These are phyloP conservation scores for Lucinisca nassula DNA, from an alignment of 2,888 invertebrate species.

Conservation along the genomic window DNA sequence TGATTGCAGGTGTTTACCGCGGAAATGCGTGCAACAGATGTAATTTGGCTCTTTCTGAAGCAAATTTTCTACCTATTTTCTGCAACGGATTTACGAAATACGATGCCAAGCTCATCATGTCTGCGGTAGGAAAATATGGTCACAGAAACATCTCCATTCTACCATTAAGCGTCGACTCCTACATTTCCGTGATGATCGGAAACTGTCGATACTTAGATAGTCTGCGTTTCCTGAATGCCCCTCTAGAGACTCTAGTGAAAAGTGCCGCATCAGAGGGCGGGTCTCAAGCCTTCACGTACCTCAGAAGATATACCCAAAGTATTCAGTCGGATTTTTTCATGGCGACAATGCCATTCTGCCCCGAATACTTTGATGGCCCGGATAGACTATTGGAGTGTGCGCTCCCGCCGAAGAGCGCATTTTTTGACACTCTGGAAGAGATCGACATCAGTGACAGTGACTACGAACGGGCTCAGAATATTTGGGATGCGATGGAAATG, in stretches of 20 bases:
- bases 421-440: background rate
- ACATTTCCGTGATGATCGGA: background rate
- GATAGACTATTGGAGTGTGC: background rate
- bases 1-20: background rate
- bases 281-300: background rate
- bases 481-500: background rate
- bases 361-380: constrained; percentile 5
- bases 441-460: background rate
- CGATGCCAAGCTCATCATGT: constrained; percentile 10
- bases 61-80: constrained; percentile 3
- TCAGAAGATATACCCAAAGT: background rate
- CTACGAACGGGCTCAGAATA: background rate
- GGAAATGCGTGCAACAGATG: background rate
- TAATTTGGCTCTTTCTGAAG: background rate
- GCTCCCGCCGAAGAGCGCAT: background rate
- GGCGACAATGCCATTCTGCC: background rate
- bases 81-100: background rate
- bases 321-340: background rate
- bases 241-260: background rate
- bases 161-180: constrained; percentile 7
- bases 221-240: constrained; percentile 3
- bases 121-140: background rate
- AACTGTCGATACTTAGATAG: constrained; percentile 17
- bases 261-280: background rate
- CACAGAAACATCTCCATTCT: background rate